These are phyloP conservation scores for Rousettus madagascariensis DNA, from an alignment of 2,797 vertebrate species.

Conservation along the genomic window DNA sequence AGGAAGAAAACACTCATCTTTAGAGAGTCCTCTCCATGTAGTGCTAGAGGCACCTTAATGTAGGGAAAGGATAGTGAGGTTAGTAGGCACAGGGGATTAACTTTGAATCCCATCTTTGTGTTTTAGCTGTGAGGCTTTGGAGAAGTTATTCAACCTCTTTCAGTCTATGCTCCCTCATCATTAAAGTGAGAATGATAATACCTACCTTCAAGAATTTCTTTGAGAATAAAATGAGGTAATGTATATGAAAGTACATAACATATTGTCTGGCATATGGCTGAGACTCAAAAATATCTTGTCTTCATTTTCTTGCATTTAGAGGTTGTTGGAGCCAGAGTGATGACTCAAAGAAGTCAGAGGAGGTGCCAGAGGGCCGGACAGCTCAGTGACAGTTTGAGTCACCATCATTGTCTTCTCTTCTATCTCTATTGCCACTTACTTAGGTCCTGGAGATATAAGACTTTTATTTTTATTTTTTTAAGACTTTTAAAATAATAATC, in stretches of 20 bases:
- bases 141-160: neutral
- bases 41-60: neutral
- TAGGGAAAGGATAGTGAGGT: neutral
- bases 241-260: neutral
- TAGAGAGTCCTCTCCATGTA: neutral
- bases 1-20: neutral
- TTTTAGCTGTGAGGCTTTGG: neutral
- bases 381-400: neutral
- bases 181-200: neutral
- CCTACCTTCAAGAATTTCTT: neutral
- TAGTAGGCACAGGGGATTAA: neutral
- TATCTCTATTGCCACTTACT: neutral
- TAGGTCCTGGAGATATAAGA: neutral
- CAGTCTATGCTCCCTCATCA: neutral
- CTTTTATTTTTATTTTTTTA: neutral
- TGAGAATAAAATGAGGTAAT: neutral
- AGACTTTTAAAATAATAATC: neutral
- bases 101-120: neutral
- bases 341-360: neutral
- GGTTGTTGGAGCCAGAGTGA: neutral
- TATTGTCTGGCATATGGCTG: neutral
- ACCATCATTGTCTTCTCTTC: neutral
- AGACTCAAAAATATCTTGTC: neutral
- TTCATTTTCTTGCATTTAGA: neutral
- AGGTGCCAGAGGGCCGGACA: neutral